phyloP scores from a whole-genome alignment of 1,140 invertebrate genomes.

The Eueides isabella region DNA sequence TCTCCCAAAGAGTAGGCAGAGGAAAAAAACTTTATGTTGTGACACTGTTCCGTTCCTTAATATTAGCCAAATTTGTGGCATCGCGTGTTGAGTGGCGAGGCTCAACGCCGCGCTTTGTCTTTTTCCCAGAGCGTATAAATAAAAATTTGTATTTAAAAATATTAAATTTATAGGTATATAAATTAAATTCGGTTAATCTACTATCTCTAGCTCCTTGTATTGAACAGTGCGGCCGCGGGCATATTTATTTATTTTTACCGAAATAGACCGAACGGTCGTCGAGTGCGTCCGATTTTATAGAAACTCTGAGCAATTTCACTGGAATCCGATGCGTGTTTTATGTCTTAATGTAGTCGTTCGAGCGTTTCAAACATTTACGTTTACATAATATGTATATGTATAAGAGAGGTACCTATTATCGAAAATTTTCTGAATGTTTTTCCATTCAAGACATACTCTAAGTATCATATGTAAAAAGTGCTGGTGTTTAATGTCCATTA shows the following conservation, averaged over 20 bases:
- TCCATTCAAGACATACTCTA: neutral
- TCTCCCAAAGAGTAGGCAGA: too few species aligned
- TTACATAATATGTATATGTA: neutral
- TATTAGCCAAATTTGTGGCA: too few species aligned
- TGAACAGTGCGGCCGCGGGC: constrained; percentile 52
- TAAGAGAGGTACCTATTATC: too few species aligned
- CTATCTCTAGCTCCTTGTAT: constrained; percentile 35
- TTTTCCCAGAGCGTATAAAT: too few species aligned
- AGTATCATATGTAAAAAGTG: neutral
- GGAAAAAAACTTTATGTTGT: too few species aligned
- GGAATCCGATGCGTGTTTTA: constrained; percentile 72
- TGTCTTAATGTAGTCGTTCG: constrained; percentile 72
- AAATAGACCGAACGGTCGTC: constrained; percentile 74
- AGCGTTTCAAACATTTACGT: constrained; percentile 8
- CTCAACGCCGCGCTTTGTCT: too few species aligned
- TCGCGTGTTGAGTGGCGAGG: too few species aligned
- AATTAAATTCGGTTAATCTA: constrained; percentile 33
- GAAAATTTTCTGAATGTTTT: neutral
- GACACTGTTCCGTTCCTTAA: too few species aligned
- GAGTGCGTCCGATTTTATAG: constrained; percentile 66
- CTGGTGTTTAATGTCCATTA: neutral
- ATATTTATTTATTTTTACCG: constrained; percentile 81
- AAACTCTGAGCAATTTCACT: constrained; percentile 63
- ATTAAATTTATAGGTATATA: too few species aligned
- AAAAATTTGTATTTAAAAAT: too few species aligned